These are phyloP conservation scores for Pseudomyrmex concolor DNA, from an alignment of 1,140 invertebrate genomes.

Conservation along the genomic window DNA sequence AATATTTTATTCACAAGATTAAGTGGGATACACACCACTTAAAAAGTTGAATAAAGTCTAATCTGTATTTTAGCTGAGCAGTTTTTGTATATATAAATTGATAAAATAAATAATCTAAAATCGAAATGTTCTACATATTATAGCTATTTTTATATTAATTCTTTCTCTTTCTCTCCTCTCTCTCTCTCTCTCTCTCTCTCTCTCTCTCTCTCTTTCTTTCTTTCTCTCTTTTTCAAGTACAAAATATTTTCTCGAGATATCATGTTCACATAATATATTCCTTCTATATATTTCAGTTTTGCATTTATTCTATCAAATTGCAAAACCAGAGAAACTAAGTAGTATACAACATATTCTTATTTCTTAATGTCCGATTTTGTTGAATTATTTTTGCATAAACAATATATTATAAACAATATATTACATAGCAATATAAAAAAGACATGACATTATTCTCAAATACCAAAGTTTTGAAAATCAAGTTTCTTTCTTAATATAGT, in stretches of 20 bases:
- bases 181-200: no score
- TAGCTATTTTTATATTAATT: no score
- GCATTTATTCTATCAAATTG: no score
- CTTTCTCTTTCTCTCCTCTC: no score
- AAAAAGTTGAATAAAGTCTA: constrained; percentile 35
- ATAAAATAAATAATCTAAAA: constrained; percentile 34
- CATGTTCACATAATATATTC: no score
- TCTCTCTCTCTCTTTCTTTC: no score
- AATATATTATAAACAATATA: constrained; percentile 21
- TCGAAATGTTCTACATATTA: not conserved
- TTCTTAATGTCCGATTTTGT: not conserved
- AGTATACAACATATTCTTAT: not conserved
- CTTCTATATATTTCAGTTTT: no score
- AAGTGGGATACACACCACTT: constrained; percentile 53
- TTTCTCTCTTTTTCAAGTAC: no score
- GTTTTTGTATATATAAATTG: constrained; percentile 1
- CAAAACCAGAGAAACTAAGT: no score
- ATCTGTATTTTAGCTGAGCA: constrained; percentile 23
- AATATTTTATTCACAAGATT: constrained; percentile 63
- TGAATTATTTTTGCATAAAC: not conserved
- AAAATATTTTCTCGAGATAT: no score
- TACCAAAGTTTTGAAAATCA: not conserved
- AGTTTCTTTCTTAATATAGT: not conserved
- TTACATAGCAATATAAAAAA: not conserved
- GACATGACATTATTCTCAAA: constrained; percentile 7